phyloP scores from a whole-genome alignment of 53 echinoderm and acorn worm genomes.

The Apostichopus leukothele region DNA sequence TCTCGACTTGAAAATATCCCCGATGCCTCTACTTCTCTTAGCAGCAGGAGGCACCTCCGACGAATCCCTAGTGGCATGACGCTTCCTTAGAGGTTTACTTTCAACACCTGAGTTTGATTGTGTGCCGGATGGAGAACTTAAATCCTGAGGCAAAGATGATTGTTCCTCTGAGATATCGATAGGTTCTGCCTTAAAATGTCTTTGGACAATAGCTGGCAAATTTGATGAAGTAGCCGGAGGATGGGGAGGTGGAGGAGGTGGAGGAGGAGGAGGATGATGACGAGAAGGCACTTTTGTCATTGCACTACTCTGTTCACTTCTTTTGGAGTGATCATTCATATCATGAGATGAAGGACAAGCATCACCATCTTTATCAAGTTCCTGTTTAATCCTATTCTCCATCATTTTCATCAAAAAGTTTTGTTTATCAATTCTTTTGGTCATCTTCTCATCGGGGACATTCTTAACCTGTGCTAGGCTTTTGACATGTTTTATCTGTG shows the following conservation, averaged over 20 bases:
- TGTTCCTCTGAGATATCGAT: background rate
- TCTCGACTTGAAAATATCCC: conserved; percentile 38
- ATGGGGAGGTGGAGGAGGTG: no score
- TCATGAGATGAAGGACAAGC: background rate
- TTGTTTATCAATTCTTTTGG: background rate
- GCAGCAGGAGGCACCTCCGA: background rate
- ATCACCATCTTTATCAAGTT: conserved; percentile 31
- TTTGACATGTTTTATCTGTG: conserved; percentile 38
- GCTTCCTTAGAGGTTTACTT: conserved; percentile 21
- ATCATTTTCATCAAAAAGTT: conserved; percentile 29
- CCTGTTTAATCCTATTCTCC: conserved; percentile 33
- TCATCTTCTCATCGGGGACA: background rate
- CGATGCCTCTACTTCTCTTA: conserved; percentile 32
- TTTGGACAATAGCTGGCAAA: background rate
- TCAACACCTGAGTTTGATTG: background rate
- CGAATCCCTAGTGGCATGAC: background rate
- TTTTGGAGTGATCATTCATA: background rate
- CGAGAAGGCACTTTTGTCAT: conserved; percentile 26
- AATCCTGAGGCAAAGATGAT: background rate
- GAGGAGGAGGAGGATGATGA: background rate
- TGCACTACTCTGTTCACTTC: background rate
- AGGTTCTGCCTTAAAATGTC: conserved; percentile 9
- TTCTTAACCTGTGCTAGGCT: conserved; percentile 3
- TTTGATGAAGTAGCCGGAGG: background rate
- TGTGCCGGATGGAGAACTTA: background rate